Base-by-base conservation (phyloP, 2,888 invertebrate genomes). In the Nymphalis c-album region DNA sequence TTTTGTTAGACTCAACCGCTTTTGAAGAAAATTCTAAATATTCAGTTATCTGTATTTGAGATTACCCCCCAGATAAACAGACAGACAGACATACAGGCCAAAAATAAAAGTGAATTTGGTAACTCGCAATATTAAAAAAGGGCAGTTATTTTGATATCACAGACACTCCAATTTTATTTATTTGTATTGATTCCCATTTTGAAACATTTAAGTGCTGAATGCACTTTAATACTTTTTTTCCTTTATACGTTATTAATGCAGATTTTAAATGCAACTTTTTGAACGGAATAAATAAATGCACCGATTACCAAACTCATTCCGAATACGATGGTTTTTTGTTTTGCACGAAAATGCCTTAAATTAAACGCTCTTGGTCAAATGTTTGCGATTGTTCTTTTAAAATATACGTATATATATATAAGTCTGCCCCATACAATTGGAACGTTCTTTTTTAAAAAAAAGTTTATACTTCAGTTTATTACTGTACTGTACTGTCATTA, bases 231-330 rank as follows among this genome's bases (percentile, higher is more conserved):
- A 13, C 26, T 16, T 17, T 26, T 55, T 4, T 16, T 51, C 22
- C 26, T 8, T 55, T 17, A 55, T 31, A 55, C 53, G 53, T 26
- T 31, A 26, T 55, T 18, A 57, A 18, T 40, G 35, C 57, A 40
- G 20, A n/a, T 35, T 57, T 57, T 57, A 40, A 40, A 20, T 35
- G 18, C 40, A 40, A 20, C 35, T 35, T 35, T 57, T 57, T 35
- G 40, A 18, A 40, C 10, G 35, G 57, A 40, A 57, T 35, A 57
- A 57, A 57, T 40, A 57, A 57, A 57, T 57, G 31, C 35, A 40
- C 26, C 35, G 40, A 57, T 57, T 57, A 57, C 40, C 57, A 13
- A 55, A 57, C 40, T 57, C 57, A 57, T 57, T 57, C 26, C 26
- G 57, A n/a, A 57, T 55, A 31, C 53, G 26, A 20, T 57, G 17